Base-by-base conservation (phyloP, 2,113 vertebrate species). In the Cacatua alba region DNA sequence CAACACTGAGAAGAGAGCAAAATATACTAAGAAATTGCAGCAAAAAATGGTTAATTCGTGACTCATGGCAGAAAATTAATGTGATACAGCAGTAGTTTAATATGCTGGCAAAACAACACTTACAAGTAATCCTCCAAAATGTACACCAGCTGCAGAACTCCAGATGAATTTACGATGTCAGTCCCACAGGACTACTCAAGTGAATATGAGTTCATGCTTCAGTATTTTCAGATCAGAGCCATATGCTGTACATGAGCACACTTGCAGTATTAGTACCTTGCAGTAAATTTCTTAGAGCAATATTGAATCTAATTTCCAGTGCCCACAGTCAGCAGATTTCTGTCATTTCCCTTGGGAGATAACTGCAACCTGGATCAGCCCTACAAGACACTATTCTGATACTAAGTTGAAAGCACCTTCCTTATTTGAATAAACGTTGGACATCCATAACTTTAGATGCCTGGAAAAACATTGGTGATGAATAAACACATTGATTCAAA, bases 121-220 rank as follows among this genome's bases (percentile, higher is more conserved):
- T 93, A 82, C 43, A 76, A 90, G 82, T 79, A 91, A 81, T 95
- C 48, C 39, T 92, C 33, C 19, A 74, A 93, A 86, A 86, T 18
- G 46, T 68, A 86, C 35, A 83, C 64, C 88, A 94, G 83, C 64
- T 96, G 88, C 86, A 94, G 77, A 92, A 84, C 41, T 90, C 70
- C 86, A 92, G 90, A 95, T 84, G 90, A 95, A 93, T 91, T 96
- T 84, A 86, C 86, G 88, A 95, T 71, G 72, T 53, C 63, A 85
- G 15, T 90, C 94, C 86, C 74, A 7, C 21, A 71, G 86, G 92
- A 82, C 43, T 77, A 88, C 69, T 93, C 88, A 78, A 57, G 15
- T 62, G 59, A 81, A 96, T 93, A 95, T 64, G 69, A 90, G 35
- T 60, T 93, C 82, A 83, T 41, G 76, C 80, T 64, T 90, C 85